Base-by-base conservation (phyloP, 2,888 invertebrate species). In the Stramonita haemastoma region DNA sequence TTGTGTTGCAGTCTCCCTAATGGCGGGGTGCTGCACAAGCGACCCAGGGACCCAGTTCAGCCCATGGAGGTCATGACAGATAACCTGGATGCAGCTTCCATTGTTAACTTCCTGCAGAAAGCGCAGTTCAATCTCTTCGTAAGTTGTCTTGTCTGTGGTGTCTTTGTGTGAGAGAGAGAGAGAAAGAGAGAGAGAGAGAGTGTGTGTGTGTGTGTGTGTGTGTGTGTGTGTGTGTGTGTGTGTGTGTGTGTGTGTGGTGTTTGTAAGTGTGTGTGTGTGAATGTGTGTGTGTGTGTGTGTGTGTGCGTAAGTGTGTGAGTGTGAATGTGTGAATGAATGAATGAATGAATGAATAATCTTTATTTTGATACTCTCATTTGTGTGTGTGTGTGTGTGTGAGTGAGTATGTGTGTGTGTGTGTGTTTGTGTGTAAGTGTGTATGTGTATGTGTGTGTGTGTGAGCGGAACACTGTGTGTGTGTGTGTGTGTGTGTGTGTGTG, bases 11-110 rank as follows among this genome's bases (percentile, higher is more conserved):
- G 81, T 6, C 36, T 83, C 46, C 81, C 81, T 22, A 46, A 83
- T 26, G 81, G 81, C 1, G 81, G 46, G 0, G 81, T 83, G 36
- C 26, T 83, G 81, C 81, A 46, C 36, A 46, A 46, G 81, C 29
- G 81, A 83, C 13, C 91, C 81, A 92, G 91, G 87, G 94, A 94
- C 88, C 70, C 29, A 0, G 89, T 93, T 77, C 90, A 93, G 86
- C 92, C 93, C 56, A 22, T 88, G 19, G 86, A 89, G 6, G 57
- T 34, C 17, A 17, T 90, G 87, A 84, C 57, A 19, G 77, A 73
- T 0, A n/a, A 29, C 29, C 26, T 77, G 17, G 57, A 85, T 19
- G 89, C 70, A 8, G 13, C 36, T 34, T 56, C 73, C 81, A 81
- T 90, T 15, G 77, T 32, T 1, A 66, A 87, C 29, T 90, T 89